Conservation (phyloP, 2,888 invertebrate genomes). For the Oeneis ivallda region DNA sequence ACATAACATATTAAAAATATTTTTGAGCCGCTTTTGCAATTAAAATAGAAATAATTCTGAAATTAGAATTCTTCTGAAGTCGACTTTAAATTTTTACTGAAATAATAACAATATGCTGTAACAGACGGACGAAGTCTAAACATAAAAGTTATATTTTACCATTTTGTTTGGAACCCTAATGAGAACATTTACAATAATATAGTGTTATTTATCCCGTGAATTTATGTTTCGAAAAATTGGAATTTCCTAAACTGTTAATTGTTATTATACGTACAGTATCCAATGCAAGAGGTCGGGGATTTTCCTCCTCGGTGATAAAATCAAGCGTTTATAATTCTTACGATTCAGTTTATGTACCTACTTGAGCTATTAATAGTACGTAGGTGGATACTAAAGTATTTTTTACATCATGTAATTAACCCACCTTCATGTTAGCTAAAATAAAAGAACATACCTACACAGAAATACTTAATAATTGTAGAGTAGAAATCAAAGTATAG, state of each 20-base stretch:
- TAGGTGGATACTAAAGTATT: not conserved
- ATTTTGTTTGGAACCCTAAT: not conserved
- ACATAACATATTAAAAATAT: too few species aligned
- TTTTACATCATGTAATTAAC: not conserved
- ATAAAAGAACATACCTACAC: not conserved
- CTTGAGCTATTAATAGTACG: not conserved
- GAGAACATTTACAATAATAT: not conserved
- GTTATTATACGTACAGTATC: not conserved
- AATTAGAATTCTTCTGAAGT: too few species aligned
- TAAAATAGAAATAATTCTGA: too few species aligned
- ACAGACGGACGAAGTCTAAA: too few species aligned
- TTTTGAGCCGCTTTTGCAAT: too few species aligned
- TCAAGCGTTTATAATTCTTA: slow-evolving; percentile 6
- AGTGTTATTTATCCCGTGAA: too few species aligned
- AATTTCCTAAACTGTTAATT: not conserved
- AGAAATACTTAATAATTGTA: too few species aligned
- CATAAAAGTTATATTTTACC: too few species aligned
- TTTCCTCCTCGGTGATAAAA: slow-evolving; percentile 16
- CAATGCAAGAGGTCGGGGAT: slow-evolving; percentile 14
- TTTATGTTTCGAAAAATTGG: not conserved
- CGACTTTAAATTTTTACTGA: too few species aligned
- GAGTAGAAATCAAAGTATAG: too few species aligned
- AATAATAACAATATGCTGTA: not conserved
- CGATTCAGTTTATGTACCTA: not conserved
- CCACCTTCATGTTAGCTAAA: not conserved